Evolutionary conservation across 2,888 invertebrate genomes (phyloP).

Genomic region (Phortica okadai): DNA sequence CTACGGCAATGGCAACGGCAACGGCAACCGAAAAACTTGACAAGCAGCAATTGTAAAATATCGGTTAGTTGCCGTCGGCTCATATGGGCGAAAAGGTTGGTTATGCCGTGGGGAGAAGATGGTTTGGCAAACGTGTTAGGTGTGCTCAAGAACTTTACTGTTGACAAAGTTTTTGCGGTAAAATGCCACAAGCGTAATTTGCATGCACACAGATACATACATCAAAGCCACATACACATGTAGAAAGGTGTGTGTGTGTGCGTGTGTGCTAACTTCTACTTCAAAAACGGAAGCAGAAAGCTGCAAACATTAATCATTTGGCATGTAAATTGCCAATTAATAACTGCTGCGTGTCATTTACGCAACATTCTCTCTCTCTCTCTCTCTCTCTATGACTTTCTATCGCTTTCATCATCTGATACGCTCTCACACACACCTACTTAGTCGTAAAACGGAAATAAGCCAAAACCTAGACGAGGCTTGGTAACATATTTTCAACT

Average conservation of each 20-base stretch:
- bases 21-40: conserved; percentile 29
- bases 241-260: conserved; percentile 54
- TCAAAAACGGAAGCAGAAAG: conserved; percentile 13
- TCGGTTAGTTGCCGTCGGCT: conserved; percentile 21
- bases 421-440: neutral
- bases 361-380: neutral
- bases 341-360: conserved; percentile 70
- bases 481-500: conserved; percentile 13
- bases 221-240: conserved; percentile 34
- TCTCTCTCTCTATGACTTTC: no score
- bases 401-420: no score
- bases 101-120: neutral
- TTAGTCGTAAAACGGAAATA: neutral
- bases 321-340: conserved; percentile 72
- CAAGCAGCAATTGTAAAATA: conserved; percentile 31
- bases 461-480: neutral
- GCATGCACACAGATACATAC: conserved; percentile 52
- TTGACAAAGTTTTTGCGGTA: conserved; percentile 70
- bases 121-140: conserved; percentile 26
- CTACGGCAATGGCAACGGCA: neutral
- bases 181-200: conserved; percentile 71
- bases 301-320: conserved; percentile 66
- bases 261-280: conserved; percentile 36
- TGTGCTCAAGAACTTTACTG: conserved; percentile 57
- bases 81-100: neutral